Evolutionary conservation across 2,113 vertebrate species (phyloP), one percentile per base, ranked within the genome.

Genomic region (Muntiacus reevesi): DNA sequence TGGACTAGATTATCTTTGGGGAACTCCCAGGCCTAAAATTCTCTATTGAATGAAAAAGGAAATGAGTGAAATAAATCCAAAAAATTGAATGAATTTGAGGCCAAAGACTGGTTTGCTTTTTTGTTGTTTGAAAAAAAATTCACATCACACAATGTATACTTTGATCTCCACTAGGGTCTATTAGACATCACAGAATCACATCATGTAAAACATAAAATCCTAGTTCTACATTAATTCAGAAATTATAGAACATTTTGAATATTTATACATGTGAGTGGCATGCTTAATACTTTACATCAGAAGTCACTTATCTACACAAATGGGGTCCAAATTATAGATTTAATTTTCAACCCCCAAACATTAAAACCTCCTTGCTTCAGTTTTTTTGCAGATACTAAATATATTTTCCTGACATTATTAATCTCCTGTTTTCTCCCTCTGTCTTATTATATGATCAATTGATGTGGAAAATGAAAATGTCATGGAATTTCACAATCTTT

Each of bases 1-100:
- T 21, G 16, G 19, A 81, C 25, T 13, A 81, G 2, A 52, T 92
- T 83, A 40, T 91, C 23, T 93, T 28, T 45, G 64, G 89, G 14
- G 74, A 87, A 95, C 1, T 62, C 17, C 16, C 62, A 83, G 28
- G 28, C 78, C 11, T 89, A n/a, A 98, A 87, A 3, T 86, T 90
- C 1, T 93, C 0, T 89, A 79, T 85, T 17, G 64, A 96, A 92
- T 7, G 0, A n/a, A n/a, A 83, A 95, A 87, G 4, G 79, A 98
- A 98, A 97, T 95, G 84, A 96, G 88, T 87, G 30, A 92, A 88
- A 94, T 92, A 93, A 7, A 3, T 78, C 74, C 91, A 91, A 94
- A 92, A 81, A 92, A 76, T 82, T 74, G 40, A 43, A 71, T 62
- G 21, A 83, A 59, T 59, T 45, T 52, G 7, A 88, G 43, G 33